These are phyloP conservation scores for Elymnias hypermnestra DNA, from an alignment of 1,140 invertebrate species.

Conservation along the genomic window DNA sequence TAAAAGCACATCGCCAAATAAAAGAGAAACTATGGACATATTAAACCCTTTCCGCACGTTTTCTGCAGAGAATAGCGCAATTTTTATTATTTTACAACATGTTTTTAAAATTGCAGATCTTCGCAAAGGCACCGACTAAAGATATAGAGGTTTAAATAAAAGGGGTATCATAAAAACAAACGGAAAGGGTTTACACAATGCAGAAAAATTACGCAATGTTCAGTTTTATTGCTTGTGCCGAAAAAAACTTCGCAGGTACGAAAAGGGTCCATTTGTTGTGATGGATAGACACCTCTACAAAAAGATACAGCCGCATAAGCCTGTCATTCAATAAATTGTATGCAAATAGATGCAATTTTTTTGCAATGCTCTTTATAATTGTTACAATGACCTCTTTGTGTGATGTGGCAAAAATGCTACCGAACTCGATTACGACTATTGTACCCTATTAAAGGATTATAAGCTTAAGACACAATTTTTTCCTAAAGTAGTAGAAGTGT, in stretches of 20 bases:
- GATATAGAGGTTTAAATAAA: conserved; percentile 37
- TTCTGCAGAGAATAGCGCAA: conserved; percentile 65
- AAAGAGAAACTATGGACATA: conserved; percentile 48
- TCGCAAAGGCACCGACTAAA: conserved; percentile 58
- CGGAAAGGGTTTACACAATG: conserved; percentile 71
- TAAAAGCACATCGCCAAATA: conserved; percentile 37
- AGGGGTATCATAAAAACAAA: conserved; percentile 64
- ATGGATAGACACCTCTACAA: conserved; percentile 29
- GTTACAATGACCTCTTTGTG: conserved; percentile 38
- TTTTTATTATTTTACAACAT: conserved; percentile 70
- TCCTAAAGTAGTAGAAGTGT: no score
- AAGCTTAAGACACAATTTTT: background rate
- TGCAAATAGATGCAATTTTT: conserved; percentile 60
- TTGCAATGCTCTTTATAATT: conserved; percentile 32
- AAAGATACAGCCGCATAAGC: conserved; percentile 29
- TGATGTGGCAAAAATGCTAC: conserved; percentile 34
- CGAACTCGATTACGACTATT: conserved; percentile 38
- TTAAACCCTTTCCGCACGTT: conserved; percentile 64
- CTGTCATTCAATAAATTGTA: conserved; percentile 44
- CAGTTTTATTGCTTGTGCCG: conserved; percentile 50
- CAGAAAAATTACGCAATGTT: conserved; percentile 69
- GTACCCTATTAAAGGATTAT: conserved; percentile 35
- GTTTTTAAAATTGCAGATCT: conserved; percentile 58
- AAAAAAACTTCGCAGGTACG: conserved; percentile 58
- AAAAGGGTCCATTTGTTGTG: conserved; percentile 34